Evolutionary conservation across 2,113 vertebrate genomes (phyloP), one percentile per base, ranked within the genome.

Genomic region (Xerus inauris): DNA sequence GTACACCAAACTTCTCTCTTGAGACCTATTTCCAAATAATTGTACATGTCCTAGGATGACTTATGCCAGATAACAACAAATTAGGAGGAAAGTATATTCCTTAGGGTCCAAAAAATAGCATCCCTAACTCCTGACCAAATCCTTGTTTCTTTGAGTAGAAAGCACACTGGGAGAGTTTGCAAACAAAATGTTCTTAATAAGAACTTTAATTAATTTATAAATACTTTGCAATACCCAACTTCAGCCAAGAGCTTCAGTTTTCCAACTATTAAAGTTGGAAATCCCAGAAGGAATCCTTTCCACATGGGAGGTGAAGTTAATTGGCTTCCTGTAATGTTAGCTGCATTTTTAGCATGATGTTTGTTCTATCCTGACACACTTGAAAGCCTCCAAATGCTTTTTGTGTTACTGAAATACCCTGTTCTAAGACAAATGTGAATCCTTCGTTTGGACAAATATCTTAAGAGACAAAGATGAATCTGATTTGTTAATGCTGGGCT

Each of bases 361-460:
- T n/a, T 42, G 7, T 14, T 38, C 1, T 13, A 28, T 9, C 19
- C 59, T 17, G 8, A 38, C 65, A 85, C 0, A 45, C 47, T 11
- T 3, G 2, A 77, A 80, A 38, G 64, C 32, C 64, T 94, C 94
- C 42, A 80, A 95, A 73, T 51, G 35, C 42, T 85, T 0, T 32
- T 11, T 22, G n/a, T 35, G 17, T 5, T 4, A n/a, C 22, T 28
- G 3, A 45, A 76, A n/a, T 35, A 65, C 42, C 5, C 30, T 75
- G 42, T 71, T 35, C n/a, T n/a, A 30, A 71, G 71, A 75, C 24
- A 80, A 73, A 77, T 81, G 45, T 72, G 28, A 81, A 38, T 26
- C 51, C 51, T 96, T 92, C 38, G 49, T 82, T 49, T 79, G 54
- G 30, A 94, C 62, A 93, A 12, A 67, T 87, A 57, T 57, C 91